Evolutionary conservation across 2,888 invertebrate species (phyloP).

Genomic region (Scrobipalpa atriplicella): DNA sequence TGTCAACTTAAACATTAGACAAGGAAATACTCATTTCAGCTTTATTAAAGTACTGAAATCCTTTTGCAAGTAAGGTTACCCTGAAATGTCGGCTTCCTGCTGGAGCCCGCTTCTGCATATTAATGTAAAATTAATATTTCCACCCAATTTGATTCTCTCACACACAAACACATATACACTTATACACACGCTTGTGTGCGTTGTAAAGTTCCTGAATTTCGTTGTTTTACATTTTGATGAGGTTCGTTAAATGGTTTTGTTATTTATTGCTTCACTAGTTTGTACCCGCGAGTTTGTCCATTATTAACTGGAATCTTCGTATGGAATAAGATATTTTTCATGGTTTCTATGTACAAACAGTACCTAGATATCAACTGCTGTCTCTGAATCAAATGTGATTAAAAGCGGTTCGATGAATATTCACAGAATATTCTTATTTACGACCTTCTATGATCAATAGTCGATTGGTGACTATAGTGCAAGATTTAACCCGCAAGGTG

Average conservation of each 20-base stretch:
- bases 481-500: no score
- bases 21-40: not conserved
- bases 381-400: no score
- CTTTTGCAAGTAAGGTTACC: not conserved
- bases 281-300: not conserved
- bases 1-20: not conserved
- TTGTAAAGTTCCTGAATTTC: not conserved
- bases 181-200: not conserved
- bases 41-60: not conserved
- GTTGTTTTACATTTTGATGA: conserved; percentile 16
- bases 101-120: conserved; percentile 15
- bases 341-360: no score
- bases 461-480: no score
- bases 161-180: not conserved
- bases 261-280: not conserved
- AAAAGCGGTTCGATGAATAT: no score
- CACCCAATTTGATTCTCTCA: conserved; percentile 6
- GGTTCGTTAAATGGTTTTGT: not conserved
- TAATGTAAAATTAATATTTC: conserved; percentile 17
- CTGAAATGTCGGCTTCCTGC: not conserved
- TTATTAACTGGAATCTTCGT: no score
- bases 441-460: no score
- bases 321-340: no score
- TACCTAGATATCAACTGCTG: no score
- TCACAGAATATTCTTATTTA: no score